Percentiles rank a stretch among this genome's conserved stretches.
Conservation (phyloP, 2,113 vertebrate genomes). For the pig (Sus scrofa) region T2T-Sscrofa CM000814.6:118969001-118969500, state of each 20-base stretch:
- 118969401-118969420: background rate
- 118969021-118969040: too few relatives aligned
- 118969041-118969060: too few relatives aligned
- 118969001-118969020: too few relatives aligned
- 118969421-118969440: background rate
- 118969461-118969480: background rate
- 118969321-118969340: constrained; percentile 40
- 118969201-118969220: constrained; percentile 1
- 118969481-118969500: background rate
- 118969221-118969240: constrained; percentile 46
- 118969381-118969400: constrained; percentile 40
- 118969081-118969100: too few relatives aligned
- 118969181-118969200: background rate
- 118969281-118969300: background rate
- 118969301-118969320: background rate
- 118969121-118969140: background rate
- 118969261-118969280: constrained; percentile 55
- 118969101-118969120: background rate
- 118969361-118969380: constrained; percentile 31
- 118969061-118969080: too few relatives aligned
- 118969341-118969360: constrained; percentile 56
- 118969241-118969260: constrained; percentile 35
- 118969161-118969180: background rate
- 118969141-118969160: background rate
- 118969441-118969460: background rate